Base-by-base conservation (phyloP, 2,888 invertebrate genomes). In the Cinara cedri region DNA sequence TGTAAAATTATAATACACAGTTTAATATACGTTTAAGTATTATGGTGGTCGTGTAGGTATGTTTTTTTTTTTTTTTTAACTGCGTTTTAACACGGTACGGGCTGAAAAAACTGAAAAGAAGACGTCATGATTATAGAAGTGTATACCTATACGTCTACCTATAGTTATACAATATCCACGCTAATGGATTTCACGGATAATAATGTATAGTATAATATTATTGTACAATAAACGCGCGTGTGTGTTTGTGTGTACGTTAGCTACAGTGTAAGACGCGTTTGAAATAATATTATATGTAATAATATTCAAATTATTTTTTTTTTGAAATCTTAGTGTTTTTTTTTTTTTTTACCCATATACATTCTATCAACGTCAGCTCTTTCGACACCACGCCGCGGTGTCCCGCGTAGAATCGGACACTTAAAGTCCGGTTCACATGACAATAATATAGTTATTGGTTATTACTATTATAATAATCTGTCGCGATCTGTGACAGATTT, bases 151-250 rank as follows among this genome's bases (percentile, higher is more conserved):
- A 54, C 8, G 8, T 19, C 4, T 21, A 55, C 3, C 9, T 34
- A 62, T 2, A 2, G 3, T 14, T 26, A 10, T 34, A 34, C 6
- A 44, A 42, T 24, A 55, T 76, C 26, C 76, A 46, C 19, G 34
- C 66, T 76, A 76, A 76, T 76, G 76, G 76, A 76, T 76, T 76
- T 55, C 55, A 76, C 46, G 66, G 66, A 66, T 46, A 66, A 42
- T n/a, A 34, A 34, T 34, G 6, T 34, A 34, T 34, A 34, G 3
- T 34, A 34, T 34, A 4, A 4, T 34, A 34, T 34, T 34, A 34
- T 34, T 34, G 34, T 34, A 34, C 34, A n/a, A n/a, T n/a, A n/a
- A n/a, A n/a, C n/a, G n/a, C n/a, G n/a, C n/a, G n/a, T n/a, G n/a
- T n/a, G n/a, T n/a, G n/a, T n/a, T n/a, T n/a, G n/a, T n/a, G n/a